phyloP scores from a whole-genome alignment of 1,140 invertebrate genomes.

The Lasaia peninsularis region DNA sequence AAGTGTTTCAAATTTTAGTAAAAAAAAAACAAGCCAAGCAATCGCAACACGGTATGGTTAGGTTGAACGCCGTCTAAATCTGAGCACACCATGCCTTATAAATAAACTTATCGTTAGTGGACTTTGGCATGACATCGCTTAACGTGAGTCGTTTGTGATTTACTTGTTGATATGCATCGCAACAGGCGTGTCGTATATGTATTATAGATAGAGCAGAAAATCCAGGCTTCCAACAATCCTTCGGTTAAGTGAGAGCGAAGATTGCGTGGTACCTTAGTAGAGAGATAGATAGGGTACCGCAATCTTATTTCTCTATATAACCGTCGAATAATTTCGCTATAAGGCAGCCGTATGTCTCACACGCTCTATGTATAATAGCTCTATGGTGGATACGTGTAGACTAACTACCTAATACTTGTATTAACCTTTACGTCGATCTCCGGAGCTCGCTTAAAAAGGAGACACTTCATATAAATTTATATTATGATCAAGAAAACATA shows the following conservation, averaged over 20 bases:
- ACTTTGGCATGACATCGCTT: conserved; percentile 65
- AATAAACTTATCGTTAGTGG: conserved; percentile 23
- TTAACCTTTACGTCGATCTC: conserved; percentile 49
- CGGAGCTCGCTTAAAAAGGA: conserved; percentile 41
- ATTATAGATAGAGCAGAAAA: no score
- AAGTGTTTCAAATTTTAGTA: conserved; percentile 15
- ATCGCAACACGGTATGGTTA: conserved; percentile 15
- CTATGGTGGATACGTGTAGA: no score
- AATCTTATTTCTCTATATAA: no score
- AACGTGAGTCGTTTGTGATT: not conserved
- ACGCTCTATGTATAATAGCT: no score
- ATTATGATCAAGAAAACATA: no score
- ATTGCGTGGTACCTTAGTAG: no score
- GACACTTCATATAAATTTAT: conserved; percentile 8
- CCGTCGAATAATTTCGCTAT: no score
- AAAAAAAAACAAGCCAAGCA: conserved; percentile 16
- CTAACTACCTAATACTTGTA: conserved; percentile 43
- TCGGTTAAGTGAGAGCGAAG: no score
- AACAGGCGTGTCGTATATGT: no score
- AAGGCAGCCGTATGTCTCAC: no score
- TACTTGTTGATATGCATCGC: not conserved
- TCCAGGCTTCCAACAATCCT: no score
- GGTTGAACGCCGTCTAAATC: conserved; percentile 46
- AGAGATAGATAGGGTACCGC: no score
- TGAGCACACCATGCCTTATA: conserved; percentile 63